Base-by-base conservation (phyloP, 2,113 vertebrate species). In the Cygnus buccinator region DNA sequence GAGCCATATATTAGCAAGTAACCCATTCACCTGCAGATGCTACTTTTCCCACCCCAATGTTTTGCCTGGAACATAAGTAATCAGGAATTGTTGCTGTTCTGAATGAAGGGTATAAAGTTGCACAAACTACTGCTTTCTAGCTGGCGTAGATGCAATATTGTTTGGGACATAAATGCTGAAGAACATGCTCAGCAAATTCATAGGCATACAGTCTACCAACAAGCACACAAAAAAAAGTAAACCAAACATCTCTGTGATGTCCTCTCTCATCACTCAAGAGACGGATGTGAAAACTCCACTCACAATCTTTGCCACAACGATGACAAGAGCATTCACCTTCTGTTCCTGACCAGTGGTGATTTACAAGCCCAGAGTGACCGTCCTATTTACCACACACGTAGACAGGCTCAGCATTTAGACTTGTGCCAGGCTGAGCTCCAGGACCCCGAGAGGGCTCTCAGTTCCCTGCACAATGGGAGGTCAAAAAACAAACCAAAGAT, bases 391-490 rank as follows among this genome's bases (percentile, higher is more conserved):
- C 10, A 0, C 92, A 84, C 77, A 89, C 5, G 1, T 80, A 94
- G 84, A 70, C 13, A 68, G 21, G 44, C 70, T 84, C 31, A 0
- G 0, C 16, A 10, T 76, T 87, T 46, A 58, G 59, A 43, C 29
- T 87, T 84, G 66, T 55, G 84, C 84, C 66, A 93, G 44, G 62
- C 71, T 89, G 44, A 79, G 89, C 44, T 79, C 44, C 81, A 65
- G 58, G 25, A 71, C 22, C 50, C 65, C 59, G 65, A 21, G 70
- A 87, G 80, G 48, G 39, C 15, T 94, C 46, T 84, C 66, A 8
- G 58, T 46, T 95, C 62, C 66, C 71, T 62, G 17, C 74, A 87
- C 66, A 82, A 85, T 18, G n/a, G 74, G 87, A 94, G 74, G 84
- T 87, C 50, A 77, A 92, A 90, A 78, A 2, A 19, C 67, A 43